Base-by-base conservation (phyloP, 2,888 invertebrate genomes). In the Andrena bicolor region DNA sequence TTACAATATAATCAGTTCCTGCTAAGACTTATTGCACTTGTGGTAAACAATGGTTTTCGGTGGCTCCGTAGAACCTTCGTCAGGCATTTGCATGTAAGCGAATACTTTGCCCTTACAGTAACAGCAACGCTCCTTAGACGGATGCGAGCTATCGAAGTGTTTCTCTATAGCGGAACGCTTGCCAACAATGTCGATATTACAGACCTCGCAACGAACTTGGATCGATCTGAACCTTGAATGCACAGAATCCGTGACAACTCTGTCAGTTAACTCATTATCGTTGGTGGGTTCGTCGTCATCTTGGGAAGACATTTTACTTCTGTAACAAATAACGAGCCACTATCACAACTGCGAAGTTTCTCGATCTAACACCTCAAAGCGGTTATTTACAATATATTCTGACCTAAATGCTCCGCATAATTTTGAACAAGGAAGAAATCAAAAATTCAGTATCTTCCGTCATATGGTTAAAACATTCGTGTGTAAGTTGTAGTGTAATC, bases 71-170 rank as follows among this genome's bases (percentile, higher is more conserved):
- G 35, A 35, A 10, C 64, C 20, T 4, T 51, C 6, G 3, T 4
- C 7, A 2, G 49, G 26, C 2, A 81, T 30, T 65, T 76, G 73
- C 16, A 23, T 28, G 76, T 93, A 93, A 20, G 70, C 65, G 74
- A 91, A 93, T 13, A 92, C 92, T 84, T 92, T 93, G 41, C 90
- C 90, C 41, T 78, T 76, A 56, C 94, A 94, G 49, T 94, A 92
- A 32, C 65, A 20, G 65, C 94, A 94, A 23, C 49, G 53, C 48
- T 69, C 76, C 2, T 87, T 70, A 2, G 92, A 88, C 30, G 83
- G 76, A 80, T 94, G 94, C 8, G 80, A 80, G 41, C 80, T 85
- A 10, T 89, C 64, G 48, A 93, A 94, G 76, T 94, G 94, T 58
- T 87, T 90, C 6, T 85, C 70, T 69, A 94, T 93, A n/a, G 85